A percentile compares a stretch with the other conserved stretches of the same genome.
These are phyloP conservation scores for Temnothorax unifasciatus DNA, from an alignment of 2,888 invertebrate genomes.

Conservation along the genomic window DNA sequence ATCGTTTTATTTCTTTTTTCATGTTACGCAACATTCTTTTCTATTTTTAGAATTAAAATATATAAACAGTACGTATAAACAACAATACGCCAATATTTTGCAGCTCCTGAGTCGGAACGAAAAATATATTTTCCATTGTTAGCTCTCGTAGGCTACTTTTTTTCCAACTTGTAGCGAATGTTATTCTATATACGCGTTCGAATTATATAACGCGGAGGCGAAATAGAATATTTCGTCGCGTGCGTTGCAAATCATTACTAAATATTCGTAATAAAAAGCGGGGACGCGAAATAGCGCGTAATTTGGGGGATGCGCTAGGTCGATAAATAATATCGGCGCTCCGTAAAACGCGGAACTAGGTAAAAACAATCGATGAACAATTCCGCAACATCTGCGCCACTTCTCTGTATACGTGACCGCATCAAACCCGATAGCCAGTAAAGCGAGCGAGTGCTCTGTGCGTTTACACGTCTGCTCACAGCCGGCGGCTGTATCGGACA, in stretches of 20 bases:
- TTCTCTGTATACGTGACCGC: conserved; percentile 58
- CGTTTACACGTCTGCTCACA: conserved; percentile 48
- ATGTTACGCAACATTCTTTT: not conserved
- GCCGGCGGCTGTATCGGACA: conserved; percentile 45
- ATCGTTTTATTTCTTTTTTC: not conserved
- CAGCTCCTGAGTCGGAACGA: not conserved
- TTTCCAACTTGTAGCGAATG: conserved; percentile 21
- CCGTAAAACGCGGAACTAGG: conserved; percentile 48
- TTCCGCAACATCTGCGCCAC: conserved; percentile 58
- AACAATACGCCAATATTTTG: conserved; percentile 3
- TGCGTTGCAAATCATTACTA: not conserved
- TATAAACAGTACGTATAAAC: not conserved
- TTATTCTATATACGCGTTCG: not conserved
- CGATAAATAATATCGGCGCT: conserved; percentile 52
- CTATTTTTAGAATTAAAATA: not conserved
- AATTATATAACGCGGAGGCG: not conserved
- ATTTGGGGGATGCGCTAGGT: conserved; percentile 33
- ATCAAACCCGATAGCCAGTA: conserved; percentile 51
- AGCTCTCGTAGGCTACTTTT: not conserved
- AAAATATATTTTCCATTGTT: conserved; percentile 32
- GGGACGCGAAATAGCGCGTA: conserved; percentile 8
- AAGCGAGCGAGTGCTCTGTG: conserved; percentile 47
- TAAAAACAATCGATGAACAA: conserved; percentile 59
- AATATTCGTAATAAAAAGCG: conserved; percentile 40
- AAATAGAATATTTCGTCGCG: not conserved